These are phyloP conservation scores for Acrocephalus arundinaceus DNA, from an alignment of 2,113 vertebrate genomes.

Conservation along the genomic window DNA sequence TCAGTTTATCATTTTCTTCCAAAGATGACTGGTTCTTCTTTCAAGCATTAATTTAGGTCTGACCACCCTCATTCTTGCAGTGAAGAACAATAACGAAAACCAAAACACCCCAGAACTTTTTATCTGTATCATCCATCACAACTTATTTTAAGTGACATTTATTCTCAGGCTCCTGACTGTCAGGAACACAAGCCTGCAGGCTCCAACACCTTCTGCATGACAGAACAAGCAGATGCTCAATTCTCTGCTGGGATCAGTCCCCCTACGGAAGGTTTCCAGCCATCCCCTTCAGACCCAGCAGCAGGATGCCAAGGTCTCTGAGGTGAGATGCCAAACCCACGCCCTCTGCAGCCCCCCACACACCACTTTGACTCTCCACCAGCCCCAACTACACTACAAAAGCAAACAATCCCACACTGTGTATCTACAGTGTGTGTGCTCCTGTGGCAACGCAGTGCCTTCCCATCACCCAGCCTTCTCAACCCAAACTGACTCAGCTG, in stretches of 20 bases:
- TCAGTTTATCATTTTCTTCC: neutral
- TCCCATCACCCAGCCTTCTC: neutral
- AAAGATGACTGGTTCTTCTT: neutral
- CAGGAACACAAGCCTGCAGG: neutral
- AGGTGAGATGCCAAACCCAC: neutral
- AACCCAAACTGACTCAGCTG: accelerated
- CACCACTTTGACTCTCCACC: no score
- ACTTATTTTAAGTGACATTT: neutral
- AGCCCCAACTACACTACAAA: neutral
- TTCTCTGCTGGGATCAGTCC: neutral
- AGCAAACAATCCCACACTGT: accelerated
- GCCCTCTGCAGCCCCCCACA: neutral
- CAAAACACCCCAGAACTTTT: neutral
- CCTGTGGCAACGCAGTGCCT: neutral
- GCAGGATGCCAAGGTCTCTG: neutral
- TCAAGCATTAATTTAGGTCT: neutral
- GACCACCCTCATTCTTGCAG: neutral
- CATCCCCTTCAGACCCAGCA: neutral
- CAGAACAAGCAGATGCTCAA: neutral
- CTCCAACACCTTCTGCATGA: neutral
- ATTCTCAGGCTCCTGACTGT: neutral
- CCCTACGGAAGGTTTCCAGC: neutral
- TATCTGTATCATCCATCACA: neutral
- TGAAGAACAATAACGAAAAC: neutral
- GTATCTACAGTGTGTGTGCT: accelerated